Conservation (phyloP, 2,113 vertebrate species). For the Stegastes partitus region DNA sequence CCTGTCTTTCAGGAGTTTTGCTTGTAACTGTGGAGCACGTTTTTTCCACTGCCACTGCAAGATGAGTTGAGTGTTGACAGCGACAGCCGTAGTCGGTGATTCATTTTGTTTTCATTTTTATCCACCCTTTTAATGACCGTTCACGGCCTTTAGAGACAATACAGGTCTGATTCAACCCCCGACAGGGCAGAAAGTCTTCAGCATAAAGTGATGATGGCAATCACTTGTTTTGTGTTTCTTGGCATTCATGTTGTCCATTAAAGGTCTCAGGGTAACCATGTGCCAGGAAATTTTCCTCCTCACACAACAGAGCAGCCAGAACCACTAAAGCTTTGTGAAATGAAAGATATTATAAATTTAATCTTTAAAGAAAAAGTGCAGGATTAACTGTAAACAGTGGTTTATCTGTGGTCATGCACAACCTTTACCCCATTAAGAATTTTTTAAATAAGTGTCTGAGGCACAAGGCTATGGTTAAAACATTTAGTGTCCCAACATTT, state of each 20-base stretch:
- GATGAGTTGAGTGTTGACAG: conserved; percentile 16
- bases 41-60: conserved; percentile 15
- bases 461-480: too few relatives aligned
- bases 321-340: conserved; percentile 9
- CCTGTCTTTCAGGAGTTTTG: conserved; percentile 7
- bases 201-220: conserved; percentile 11
- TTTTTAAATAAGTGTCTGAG: too few relatives aligned
- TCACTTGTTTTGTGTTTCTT: conserved; percentile 23
- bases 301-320: conserved; percentile 10
- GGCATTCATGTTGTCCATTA: background rate
- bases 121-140: conserved; percentile 12
- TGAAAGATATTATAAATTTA: conserved; percentile 2
- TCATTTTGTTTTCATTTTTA: conserved; percentile 36
- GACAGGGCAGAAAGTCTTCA: conserved; percentile 14
- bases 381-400: background rate
- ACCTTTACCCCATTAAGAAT: too few relatives aligned
- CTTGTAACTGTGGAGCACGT: conserved; percentile 3
- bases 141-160: background rate
- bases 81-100: background rate
- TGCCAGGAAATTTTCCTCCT: conserved; percentile 27
- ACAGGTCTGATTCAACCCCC: conserved; percentile 16
- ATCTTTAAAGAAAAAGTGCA: background rate
- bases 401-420: background rate
- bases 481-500: too few relatives aligned
- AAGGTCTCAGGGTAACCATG: background rate